A percentile compares a stretch with the other conserved stretches of the same genome.
Evolutionary conservation across 53 echinoderm and acorn worm genomes (phyloP).

Genomic region (Hippasteria phrygiana): DNA sequence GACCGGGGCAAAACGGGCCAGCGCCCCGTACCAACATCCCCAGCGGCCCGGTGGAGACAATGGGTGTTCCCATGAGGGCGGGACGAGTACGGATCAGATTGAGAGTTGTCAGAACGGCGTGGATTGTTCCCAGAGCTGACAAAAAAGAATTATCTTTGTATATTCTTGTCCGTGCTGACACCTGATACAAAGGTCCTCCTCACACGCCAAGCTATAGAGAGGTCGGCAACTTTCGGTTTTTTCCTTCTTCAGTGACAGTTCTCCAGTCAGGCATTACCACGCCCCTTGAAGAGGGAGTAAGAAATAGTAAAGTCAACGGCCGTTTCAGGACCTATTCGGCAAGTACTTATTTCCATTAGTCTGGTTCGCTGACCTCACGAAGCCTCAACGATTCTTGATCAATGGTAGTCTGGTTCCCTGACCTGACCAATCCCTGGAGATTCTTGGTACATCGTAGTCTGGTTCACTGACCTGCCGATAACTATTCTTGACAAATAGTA

Average conservation of each 20-base stretch:
- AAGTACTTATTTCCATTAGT: no score
- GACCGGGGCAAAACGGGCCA: slow-evolving; percentile 14
- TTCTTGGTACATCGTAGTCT: no score
- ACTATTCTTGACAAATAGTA: no score
- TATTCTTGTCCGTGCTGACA: slow-evolving; percentile 15
- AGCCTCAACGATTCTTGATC: no score
- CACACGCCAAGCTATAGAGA: background rate
- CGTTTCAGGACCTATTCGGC: slow-evolving; percentile 23
- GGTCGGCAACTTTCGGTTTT: slow-evolving; percentile 31
- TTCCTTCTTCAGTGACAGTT: slow-evolving; percentile 38
- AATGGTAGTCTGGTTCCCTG: no score
- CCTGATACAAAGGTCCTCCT: slow-evolving; percentile 22
- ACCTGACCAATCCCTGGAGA: no score
- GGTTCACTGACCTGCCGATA: no score
- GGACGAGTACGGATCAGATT: slow-evolving; percentile 7
- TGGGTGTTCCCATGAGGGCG: background rate
- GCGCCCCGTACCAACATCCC: slow-evolving; percentile 24
- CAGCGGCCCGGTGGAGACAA: slow-evolving; percentile 1
- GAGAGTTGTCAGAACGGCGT: background rate
- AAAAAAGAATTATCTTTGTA: background rate
- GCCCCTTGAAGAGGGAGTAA: slow-evolving; percentile 13
- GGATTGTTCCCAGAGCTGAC: background rate
- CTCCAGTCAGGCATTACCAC: slow-evolving; percentile 44
- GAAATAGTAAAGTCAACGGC: slow-evolving; percentile 7
- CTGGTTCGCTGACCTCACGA: no score